A percentile compares a stretch with the other conserved stretches of the same genome.
Evolutionary conservation across 2,888 invertebrate genomes (phyloP).

Genomic region (Noctua comes): DNA sequence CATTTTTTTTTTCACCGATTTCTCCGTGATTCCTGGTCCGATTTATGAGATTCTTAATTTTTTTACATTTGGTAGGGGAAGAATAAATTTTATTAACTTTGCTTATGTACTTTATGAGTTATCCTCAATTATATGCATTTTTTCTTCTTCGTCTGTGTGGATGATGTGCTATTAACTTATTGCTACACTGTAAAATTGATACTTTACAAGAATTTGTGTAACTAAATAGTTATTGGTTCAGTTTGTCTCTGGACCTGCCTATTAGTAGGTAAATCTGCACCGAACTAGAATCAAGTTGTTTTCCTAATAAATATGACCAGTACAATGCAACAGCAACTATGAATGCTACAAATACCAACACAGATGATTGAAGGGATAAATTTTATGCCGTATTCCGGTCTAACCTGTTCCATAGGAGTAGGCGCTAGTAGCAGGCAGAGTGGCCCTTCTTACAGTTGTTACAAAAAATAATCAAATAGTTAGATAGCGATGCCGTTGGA

Average conservation of each 20-base stretch:
- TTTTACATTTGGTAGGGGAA: too few relatives aligned
- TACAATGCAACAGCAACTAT: too few relatives aligned
- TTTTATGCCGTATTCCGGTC: constrained; percentile 8
- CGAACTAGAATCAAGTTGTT: not conserved
- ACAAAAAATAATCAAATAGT: not conserved
- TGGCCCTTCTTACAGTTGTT: constrained; percentile 11
- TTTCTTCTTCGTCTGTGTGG: too few relatives aligned
- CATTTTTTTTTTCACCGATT: too few relatives aligned
- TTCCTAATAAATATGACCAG: not conserved
- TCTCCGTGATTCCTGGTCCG: too few relatives aligned
- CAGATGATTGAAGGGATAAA: not conserved
- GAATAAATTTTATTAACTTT: too few relatives aligned
- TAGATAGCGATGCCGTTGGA: not conserved
- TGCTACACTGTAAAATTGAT: too few relatives aligned
- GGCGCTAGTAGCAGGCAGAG: constrained; percentile 12
- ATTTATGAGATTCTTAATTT: too few relatives aligned
- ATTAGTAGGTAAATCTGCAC: not conserved
- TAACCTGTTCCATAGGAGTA: constrained; percentile 45
- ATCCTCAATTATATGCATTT: too few relatives aligned
- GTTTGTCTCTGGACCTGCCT: not conserved
- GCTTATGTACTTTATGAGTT: too few relatives aligned
- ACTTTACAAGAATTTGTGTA: too few relatives aligned
- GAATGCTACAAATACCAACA: not conserved
- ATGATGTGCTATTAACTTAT: too few relatives aligned
- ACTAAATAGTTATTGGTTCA: not conserved